phyloP scores from a whole-genome alignment of 2,113 vertebrate genomes.

The Neolamprologus cancellatus region DNA sequence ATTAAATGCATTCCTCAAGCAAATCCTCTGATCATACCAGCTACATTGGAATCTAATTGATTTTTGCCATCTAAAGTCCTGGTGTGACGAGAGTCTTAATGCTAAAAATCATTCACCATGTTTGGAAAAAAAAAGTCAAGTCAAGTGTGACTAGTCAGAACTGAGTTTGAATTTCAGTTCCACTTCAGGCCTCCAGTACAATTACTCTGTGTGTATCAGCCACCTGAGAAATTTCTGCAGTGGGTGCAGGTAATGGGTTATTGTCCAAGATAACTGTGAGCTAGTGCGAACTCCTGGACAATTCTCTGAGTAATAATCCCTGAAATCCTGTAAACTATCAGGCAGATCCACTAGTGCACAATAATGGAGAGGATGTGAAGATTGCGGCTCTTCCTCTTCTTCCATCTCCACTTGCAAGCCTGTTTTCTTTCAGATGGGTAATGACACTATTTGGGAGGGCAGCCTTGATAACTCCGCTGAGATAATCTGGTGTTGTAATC shows the following conservation, averaged over 20 bases:
- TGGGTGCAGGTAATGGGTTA: neutral
- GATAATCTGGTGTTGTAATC: constrained; percentile 51
- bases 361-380: neutral
- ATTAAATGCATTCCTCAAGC: neutral
- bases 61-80: neutral
- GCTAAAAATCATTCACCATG: neutral
- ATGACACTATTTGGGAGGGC: constrained; percentile 23
- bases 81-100: neutral
- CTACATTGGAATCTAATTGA: neutral
- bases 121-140: neutral
- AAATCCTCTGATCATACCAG: neutral
- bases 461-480: neutral
- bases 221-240: neutral
- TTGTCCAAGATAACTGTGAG: neutral
- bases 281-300: neutral
- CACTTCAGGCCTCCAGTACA: neutral
- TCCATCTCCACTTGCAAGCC: neutral
- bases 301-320: constrained; percentile 9
- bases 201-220: neutral
- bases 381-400: neutral
- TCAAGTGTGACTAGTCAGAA: neutral
- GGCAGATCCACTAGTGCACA: neutral
- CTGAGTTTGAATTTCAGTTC: neutral
- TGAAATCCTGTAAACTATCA: constrained; percentile 15
- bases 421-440: constrained; percentile 2